Conservation (phyloP, 2,888 invertebrate genomes). For the Spodoptera littoralis region DNA sequence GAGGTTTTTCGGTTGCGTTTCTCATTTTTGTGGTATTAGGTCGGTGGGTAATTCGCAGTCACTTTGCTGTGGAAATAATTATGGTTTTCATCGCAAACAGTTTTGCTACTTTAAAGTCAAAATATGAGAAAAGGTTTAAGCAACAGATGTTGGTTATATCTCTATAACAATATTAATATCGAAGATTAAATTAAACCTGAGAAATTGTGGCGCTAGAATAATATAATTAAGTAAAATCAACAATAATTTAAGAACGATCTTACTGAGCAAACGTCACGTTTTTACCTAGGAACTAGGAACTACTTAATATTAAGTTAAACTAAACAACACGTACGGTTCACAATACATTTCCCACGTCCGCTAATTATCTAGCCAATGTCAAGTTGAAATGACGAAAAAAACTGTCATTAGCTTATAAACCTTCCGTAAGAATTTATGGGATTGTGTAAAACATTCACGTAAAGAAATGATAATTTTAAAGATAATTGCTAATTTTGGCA, state of each 20-base stretch:
- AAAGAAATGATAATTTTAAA: too few species aligned
- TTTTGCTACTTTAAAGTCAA: too few species aligned
- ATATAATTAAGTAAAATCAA: too few species aligned
- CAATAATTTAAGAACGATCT: background rate
- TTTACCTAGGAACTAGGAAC: conserved; percentile 24
- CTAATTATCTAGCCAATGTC: conserved; percentile 49
- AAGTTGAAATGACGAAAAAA: conserved; percentile 38
- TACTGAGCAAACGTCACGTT: conserved; percentile 30
- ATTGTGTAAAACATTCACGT: background rate
- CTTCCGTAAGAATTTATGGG: conserved; percentile 27
- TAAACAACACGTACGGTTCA: conserved; percentile 29
- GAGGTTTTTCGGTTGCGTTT: conserved; percentile 15
- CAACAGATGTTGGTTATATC: too few species aligned
- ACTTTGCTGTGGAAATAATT: conserved; percentile 34
- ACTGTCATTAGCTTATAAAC: conserved; percentile 26
- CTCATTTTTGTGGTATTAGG: conserved; percentile 36
- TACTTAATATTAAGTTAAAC: conserved; percentile 18
- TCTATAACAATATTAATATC: too few species aligned
- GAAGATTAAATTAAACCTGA: too few species aligned
- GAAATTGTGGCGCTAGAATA: too few species aligned
- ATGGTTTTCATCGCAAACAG: conserved; percentile 7
- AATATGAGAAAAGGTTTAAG: too few species aligned
- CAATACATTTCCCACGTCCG: conserved; percentile 52
- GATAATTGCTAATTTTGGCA: too few species aligned
- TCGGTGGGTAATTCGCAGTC: conserved; percentile 34